Percentiles rank a stretch among this genome's conserved stretches.
phyloP scores from a whole-genome alignment of 1,140 invertebrate genomes.

The Euwallacea fornicatus region DNA sequence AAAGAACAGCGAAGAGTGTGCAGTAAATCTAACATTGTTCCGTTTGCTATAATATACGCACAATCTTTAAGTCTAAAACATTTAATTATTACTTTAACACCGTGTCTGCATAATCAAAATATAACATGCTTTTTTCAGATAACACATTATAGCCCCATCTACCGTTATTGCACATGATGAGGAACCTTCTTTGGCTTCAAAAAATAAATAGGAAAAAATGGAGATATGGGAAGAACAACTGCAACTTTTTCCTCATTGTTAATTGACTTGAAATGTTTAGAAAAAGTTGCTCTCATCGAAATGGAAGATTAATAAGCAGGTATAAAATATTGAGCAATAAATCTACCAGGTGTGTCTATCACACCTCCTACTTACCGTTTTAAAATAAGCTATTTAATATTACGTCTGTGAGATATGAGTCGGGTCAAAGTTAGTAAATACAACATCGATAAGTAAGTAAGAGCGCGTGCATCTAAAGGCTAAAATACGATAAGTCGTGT shows the following conservation, averaged over 20 bases:
- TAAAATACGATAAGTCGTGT: conserved; percentile 48
- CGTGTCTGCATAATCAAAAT: conserved; percentile 38
- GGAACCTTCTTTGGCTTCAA: too few relatives aligned
- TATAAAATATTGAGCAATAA: conserved; percentile 43
- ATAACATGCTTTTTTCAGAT: conserved; percentile 17
- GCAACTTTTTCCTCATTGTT: background rate
- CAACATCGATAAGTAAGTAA: conserved; percentile 42
- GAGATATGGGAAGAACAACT: too few relatives aligned
- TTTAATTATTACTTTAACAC: conserved; percentile 30
- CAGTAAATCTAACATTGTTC: conserved; percentile 42
- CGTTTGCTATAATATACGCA: conserved; percentile 32
- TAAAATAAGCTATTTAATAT: conserved; percentile 16
- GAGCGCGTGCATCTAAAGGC: conserved; percentile 45
- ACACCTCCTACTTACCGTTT: conserved; percentile 12
- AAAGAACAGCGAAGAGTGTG: conserved; percentile 49
- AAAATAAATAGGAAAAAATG: too few relatives aligned
- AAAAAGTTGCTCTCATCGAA: background rate
- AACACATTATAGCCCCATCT: conserved; percentile 12
- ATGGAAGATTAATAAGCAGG: conserved; percentile 26
- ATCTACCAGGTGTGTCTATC: conserved; percentile 25
- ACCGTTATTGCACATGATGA: conserved; percentile 10
- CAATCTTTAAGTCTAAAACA: conserved; percentile 33
- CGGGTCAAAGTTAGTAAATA: conserved; percentile 28
- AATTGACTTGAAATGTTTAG: background rate
- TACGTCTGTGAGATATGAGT: conserved; percentile 40